These are phyloP conservation scores for Encarsia formosa DNA, from an alignment of 2,888 invertebrate genomes.

Conservation along the genomic window DNA sequence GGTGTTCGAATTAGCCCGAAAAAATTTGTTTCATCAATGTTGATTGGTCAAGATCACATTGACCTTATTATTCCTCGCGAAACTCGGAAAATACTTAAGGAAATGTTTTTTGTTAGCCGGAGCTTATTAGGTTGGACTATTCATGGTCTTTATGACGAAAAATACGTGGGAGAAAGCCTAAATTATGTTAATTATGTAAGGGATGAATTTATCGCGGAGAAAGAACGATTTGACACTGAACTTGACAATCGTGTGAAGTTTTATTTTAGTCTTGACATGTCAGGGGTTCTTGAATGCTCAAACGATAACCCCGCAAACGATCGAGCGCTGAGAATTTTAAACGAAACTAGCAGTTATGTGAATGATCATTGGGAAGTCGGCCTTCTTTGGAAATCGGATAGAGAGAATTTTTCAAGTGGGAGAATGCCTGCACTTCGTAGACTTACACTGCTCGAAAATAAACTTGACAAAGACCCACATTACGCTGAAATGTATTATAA, in stretches of 20 bases:
- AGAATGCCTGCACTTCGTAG: constrained; percentile 3
- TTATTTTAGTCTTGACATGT: constrained; percentile 9
- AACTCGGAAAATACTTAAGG: not conserved
- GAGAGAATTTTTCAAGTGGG: not conserved
- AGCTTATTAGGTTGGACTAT: not conserved
- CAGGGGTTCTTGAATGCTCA: not conserved
- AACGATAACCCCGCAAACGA: not conserved
- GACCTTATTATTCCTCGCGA: not conserved
- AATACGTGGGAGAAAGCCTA: not conserved
- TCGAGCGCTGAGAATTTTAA: constrained; percentile 4
- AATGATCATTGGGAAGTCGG: constrained; percentile 10
- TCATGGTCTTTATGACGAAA: not conserved
- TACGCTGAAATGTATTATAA: constrained; percentile 9
- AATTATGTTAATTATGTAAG: not conserved
- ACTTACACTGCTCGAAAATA: constrained; percentile 11
- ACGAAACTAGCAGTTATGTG: not conserved
- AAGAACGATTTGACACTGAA: not conserved
- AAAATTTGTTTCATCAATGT: too few relatives aligned
- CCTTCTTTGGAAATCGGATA: constrained; percentile 10
- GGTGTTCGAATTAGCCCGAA: too few relatives aligned
- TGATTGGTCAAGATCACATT: not conserved
- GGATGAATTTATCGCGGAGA: too few relatives aligned
- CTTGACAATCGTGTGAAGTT: not conserved
- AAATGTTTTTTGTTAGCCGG: not conserved
- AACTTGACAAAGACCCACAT: constrained; percentile 10